phyloP scores from a whole-genome alignment of 2,113 vertebrate genomes.

The Cisticola juncidis region DNA sequence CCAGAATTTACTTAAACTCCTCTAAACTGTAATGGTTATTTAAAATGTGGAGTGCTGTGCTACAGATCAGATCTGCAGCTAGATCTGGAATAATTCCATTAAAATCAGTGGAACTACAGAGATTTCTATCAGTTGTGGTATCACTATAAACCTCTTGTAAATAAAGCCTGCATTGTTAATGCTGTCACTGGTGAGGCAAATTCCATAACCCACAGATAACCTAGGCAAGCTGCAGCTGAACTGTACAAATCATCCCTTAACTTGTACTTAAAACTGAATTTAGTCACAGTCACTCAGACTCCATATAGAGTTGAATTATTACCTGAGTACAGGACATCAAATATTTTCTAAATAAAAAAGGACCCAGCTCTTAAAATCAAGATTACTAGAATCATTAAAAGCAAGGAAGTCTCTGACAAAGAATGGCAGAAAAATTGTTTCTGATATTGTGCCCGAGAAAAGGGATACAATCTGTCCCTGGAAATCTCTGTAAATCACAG shows the following conservation, averaged over 20 bases:
- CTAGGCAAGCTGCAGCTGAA: not conserved
- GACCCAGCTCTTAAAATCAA: not conserved
- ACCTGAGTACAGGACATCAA: not conserved
- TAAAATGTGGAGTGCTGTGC: slow-evolving; percentile 13
- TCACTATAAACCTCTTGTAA: slow-evolving; percentile 24
- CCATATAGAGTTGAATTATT: accelerated
- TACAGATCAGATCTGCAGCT: slow-evolving; percentile 1
- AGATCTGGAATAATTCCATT: slow-evolving; percentile 57
- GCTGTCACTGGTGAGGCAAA: slow-evolving; percentile 11
- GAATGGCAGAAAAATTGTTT: not conserved
- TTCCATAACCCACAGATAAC: slow-evolving; percentile 12
- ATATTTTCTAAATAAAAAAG: not conserved
- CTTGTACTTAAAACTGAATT: not conserved
- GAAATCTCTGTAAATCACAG: not conserved
- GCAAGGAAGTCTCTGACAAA: not conserved
- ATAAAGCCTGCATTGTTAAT: slow-evolving; percentile 44
- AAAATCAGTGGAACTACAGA: slow-evolving; percentile 27
- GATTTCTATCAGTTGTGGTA: slow-evolving; percentile 42
- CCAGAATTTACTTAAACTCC: not conserved
- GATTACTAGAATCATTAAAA: not conserved
- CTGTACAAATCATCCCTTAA: not conserved
- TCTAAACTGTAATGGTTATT: not conserved
- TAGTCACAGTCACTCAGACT: not conserved
- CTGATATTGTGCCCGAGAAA: not conserved
- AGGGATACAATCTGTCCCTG: not conserved